Base-by-base conservation (phyloP, 2,797 vertebrate species). In the Typhlichthys subterraneus region DNA sequence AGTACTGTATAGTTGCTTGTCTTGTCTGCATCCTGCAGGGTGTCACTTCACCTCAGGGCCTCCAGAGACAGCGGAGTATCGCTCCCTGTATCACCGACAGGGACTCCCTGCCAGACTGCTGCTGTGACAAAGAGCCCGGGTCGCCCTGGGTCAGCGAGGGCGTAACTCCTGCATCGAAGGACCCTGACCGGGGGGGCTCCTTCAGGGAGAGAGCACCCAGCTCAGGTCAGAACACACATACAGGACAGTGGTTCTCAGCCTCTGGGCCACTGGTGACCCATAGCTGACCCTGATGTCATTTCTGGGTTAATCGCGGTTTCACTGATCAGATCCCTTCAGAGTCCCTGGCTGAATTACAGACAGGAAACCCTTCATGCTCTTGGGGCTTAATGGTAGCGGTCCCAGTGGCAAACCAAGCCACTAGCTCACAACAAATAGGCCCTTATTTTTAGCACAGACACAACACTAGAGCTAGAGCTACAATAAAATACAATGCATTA, bases 41-140 rank as follows among this genome's bases (percentile, higher is more conserved):
- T 13, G 79, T 89, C 61, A 85, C 83, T 64, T 89, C 89, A 1
- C 86, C 87, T 0, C 11, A 84, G 42, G 74, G 57, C 17, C 80
- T 92, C 1, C 87, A 89, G 75, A 85, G 90, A 47, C 87, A 88
- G 52, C 50, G 47, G 63, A 93, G 90, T 78, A 72, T 92, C 65
- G 74, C 75, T 1, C 86, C 89, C 33, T 92, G 89, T 74, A 91
- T 93, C 82, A 90, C 83, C 0, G 91, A 93, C 83, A 78, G 90
- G 72, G 87, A 89, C 51, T 84, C 82, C 0, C 82, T 88, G 33
- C 79, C 88, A 0, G 89, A 92, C 65, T 71, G 80, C 1, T 69
- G 69, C 61, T 80, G 69, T 2, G 89, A 89, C 5, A 92, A 87
- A 72, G 90, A 92, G 9, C 84, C 87, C 0, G 77, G 83, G 2